Conservation (phyloP, 2,113 vertebrate species). For the cattle (Bos taurus) region ARS-UCD2.0 NC_037330.1:48482001-48482500, state of each 20-base stretch:
- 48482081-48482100: not conserved
- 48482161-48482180: too few species aligned
- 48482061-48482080: slow-evolving; percentile 13
- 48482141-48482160: not conserved
- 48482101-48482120: not conserved
- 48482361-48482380: too few species aligned
- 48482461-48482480: not conserved
- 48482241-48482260: too few species aligned
- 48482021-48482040: not conserved
- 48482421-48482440: not conserved
- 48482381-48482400: not conserved
- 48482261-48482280: too few species aligned
- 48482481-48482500: not conserved
- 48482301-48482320: too few species aligned
- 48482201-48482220: too few species aligned
- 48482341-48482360: too few species aligned
- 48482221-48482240: too few species aligned
- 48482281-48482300: rapidly evolving
- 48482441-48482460: not conserved
- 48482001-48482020: not conserved
- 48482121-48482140: not conserved
- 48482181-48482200: too few species aligned
- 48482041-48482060: not conserved
- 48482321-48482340: too few species aligned
- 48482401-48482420: not conserved